Evolutionary conservation across 2,797 vertebrate species (phyloP), one percentile per base, ranked within the genome.

Genomic region (Aeoliscus strigatus): DNA sequence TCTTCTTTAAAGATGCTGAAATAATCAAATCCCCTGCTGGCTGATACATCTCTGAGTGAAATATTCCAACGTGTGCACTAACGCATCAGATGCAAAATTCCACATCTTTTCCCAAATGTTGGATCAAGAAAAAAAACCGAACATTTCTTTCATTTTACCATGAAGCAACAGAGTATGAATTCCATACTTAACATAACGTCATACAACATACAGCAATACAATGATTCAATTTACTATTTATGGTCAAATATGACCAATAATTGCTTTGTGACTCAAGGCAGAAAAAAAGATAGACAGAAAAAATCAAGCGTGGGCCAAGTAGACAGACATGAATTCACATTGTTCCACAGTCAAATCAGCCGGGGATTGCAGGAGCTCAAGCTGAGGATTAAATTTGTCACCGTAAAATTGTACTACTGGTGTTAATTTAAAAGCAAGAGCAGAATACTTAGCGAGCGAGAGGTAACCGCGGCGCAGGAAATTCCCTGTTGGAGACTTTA

Each of bases 301-400:
- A 36, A 51, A 39, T 24, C 53, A 39, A 13, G n/a, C 28, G 30
- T 26, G 62, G 51, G 73, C 82, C 68, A 78, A 48, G 47, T 43
- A 25, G 43, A 38, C 17, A 61, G 51, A 73, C 60, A 37, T 54
- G 48, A 52, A 73, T 56, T 69, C 25, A 52, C 37, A 66, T 79
- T 80, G 60, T 73, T 70, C 59, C 16, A 24, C 47, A 35, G 42
- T 60, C 44, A 43, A 62, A 70, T 76, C 60, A 71, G 61, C 48
- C 45, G 58, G 42, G 67, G 51, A 76, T 70, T 72, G 56, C 37
- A 42, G 53, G 37, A 69, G 67, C 71, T 77, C 57, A 60, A 53
- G 39, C 48, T 46, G 56, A 41, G 58, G 66, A 81, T 85, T 80
- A 61, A 46, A 81, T 84, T 76, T 73, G 66, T 70, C 64, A 79